Conservation (phyloP, 35 echinoderm and acorn worm species). For the Ophioderma brevispina region DNA sequence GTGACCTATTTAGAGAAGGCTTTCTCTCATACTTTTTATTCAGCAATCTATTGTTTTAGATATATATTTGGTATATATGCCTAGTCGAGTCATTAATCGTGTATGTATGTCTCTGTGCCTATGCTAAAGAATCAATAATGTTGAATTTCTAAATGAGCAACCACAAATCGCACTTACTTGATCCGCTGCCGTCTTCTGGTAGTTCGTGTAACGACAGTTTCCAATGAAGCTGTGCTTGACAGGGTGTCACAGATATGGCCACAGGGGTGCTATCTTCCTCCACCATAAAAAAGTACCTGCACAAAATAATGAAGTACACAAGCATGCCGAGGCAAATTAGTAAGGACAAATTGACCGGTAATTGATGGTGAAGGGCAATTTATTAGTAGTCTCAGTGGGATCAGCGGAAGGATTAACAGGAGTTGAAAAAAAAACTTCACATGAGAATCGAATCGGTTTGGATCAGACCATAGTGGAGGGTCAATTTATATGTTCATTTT, state of each 20-base stretch:
- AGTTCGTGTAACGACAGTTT: constrained; percentile 68
- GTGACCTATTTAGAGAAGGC: too few species aligned
- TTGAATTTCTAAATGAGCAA: too few species aligned
- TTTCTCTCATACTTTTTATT: too few species aligned
- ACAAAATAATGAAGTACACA: background rate
- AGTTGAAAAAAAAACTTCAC: too few species aligned
- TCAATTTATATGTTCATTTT: too few species aligned
- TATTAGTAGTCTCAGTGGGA: background rate
- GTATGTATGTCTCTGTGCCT: too few species aligned
- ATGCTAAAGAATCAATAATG: too few species aligned
- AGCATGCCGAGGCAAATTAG: background rate
- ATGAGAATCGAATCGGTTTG: too few species aligned
- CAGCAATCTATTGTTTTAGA: background rate
- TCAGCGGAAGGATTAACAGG: background rate
- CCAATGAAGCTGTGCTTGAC: constrained; percentile 72
- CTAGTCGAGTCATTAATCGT: too few species aligned
- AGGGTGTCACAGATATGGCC: constrained; percentile 84
- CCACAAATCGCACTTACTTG: constrained; percentile 68
- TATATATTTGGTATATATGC: background rate
- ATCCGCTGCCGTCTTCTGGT: constrained; percentile 94
- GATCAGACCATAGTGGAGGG: too few species aligned
- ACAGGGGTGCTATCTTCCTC: constrained; percentile 94
- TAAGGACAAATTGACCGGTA: background rate
- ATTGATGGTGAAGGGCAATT: background rate
- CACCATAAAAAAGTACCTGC: constrained; percentile 91